Percentiles rank a stretch among this genome's conserved stretches.
Evolutionary conservation across 1,140 invertebrate species (phyloP).

Genomic region (Lethocerus indicus): DNA sequence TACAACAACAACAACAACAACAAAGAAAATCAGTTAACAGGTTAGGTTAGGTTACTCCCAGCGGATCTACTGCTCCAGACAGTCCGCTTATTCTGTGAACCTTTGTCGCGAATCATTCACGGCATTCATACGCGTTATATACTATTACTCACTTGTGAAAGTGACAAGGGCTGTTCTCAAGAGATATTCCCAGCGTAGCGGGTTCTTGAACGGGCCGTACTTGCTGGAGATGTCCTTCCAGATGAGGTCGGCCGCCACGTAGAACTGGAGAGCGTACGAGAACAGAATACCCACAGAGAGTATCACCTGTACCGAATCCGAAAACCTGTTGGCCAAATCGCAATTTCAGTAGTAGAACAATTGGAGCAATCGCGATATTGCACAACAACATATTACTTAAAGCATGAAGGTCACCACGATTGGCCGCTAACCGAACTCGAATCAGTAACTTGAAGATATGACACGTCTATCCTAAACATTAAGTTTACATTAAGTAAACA

Average conservation of each 20-base stretch:
- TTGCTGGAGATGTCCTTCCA: slow-evolving; percentile 13
- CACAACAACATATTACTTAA: not conserved
- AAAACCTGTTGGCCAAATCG: slow-evolving; percentile 30
- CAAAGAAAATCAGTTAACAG: not conserved
- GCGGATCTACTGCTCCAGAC: not conserved
- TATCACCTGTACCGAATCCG: slow-evolving; percentile 71
- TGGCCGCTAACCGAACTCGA: not conserved
- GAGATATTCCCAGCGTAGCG: slow-evolving; percentile 11
- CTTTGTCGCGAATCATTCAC: not conserved
- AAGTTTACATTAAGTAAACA: not conserved
- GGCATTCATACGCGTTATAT: not conserved
- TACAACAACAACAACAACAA: slow-evolving; percentile 12
- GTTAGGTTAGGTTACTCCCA: not conserved
- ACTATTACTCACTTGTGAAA: slow-evolving; percentile 19
- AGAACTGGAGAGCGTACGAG: slow-evolving; percentile 87
- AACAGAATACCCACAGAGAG: slow-evolving; percentile 85
- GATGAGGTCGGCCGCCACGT: slow-evolving; percentile 87
- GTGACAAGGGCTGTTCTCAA: slow-evolving; percentile 13
- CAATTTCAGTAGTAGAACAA: not conserved
- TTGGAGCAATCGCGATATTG: not conserved
- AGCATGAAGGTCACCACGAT: not conserved
- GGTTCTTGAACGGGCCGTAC: slow-evolving; percentile 13
- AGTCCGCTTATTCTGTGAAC: not conserved
- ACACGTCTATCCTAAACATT: not conserved
- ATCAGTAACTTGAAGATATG: not conserved